Base-by-base conservation (phyloP, 1,140 invertebrate species). In the Bombus sylvicola region DNA sequence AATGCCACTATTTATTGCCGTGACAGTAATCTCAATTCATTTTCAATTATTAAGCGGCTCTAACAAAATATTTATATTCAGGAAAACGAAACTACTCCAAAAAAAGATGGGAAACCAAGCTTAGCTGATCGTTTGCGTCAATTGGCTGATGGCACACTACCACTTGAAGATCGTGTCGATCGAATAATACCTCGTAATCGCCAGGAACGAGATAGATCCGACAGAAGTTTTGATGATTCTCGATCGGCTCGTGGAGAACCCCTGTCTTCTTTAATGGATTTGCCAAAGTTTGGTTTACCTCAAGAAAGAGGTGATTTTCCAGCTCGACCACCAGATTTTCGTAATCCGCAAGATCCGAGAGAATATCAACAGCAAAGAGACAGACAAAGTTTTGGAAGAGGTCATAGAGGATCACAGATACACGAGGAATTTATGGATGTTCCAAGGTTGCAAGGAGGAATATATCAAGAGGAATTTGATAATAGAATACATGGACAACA, bases 51-150 rank as follows among this genome's bases (percentile, higher is more conserved):
- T 57, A 5, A 28, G 12, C 10, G 28, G 57, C 34, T 37, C 37
- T 39, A 18, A 15, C 2, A 57, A 57, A 28, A 22, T 77, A n/a
- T 39, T 43, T 47, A 28, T 10, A 64, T 85, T 28, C 82, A 92
- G 82, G 92, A 94, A 73, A 73, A 87, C 10, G 86, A 88, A 13
- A 73, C 81, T 13, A 90, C 90, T 2, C 73, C 88, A 31, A 94
- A 94, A 57, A 95, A 95, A 31, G 93, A 94, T 13, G 81, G 83
- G 31, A 95, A 95, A 85, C 90, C 92, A 1, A 95, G 94, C 72
- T 89, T 95, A 0, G 94, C 95, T 3, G 95, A 95, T 62, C 92
- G 95, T 31, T 57, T 96, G 5, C 90, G 95, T 34, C 95, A 95
- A 81, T 85, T 95, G 39, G 95, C 95, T 1, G 95, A 95, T 82